Conservation (phyloP, 2,888 invertebrate species). For the Cheilosia variabilis region DNA sequence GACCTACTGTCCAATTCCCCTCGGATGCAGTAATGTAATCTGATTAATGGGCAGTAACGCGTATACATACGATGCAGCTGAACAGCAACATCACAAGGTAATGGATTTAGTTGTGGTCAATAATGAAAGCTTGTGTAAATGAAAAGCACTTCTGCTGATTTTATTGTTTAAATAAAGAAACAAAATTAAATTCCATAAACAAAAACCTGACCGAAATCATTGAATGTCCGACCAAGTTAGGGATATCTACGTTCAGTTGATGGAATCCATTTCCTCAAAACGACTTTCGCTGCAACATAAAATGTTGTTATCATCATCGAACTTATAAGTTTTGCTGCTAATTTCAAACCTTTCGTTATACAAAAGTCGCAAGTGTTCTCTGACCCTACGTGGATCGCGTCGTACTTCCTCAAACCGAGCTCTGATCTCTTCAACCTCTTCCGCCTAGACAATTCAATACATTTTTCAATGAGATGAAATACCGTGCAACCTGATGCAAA, state of each 20-base stretch:
- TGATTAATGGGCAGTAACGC: constrained; percentile 36
- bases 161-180: too few species aligned
- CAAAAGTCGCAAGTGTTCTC: not conserved
- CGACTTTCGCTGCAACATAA: not conserved
- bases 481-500: not conserved
- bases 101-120: constrained; percentile 6
- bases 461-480: not conserved
- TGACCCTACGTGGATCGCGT: not conserved
- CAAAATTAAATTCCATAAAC: not conserved
- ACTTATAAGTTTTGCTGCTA: not conserved
- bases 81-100: constrained; percentile 3
- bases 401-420: not conserved
- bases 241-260: not conserved
- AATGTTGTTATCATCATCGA: not conserved
- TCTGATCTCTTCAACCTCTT: not conserved
- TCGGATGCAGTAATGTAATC: constrained; percentile 46
- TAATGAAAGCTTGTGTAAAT: too few species aligned
- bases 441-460: not conserved
- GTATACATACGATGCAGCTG: constrained; percentile 21
- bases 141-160: too few species aligned
- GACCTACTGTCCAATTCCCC: not conserved
- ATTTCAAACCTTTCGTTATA: not conserved
- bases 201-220: not conserved
- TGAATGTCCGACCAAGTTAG: not conserved
- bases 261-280: not conserved